Conservation (phyloP, 2,888 invertebrate species). For the Psococerastis gibbosa region DNA sequence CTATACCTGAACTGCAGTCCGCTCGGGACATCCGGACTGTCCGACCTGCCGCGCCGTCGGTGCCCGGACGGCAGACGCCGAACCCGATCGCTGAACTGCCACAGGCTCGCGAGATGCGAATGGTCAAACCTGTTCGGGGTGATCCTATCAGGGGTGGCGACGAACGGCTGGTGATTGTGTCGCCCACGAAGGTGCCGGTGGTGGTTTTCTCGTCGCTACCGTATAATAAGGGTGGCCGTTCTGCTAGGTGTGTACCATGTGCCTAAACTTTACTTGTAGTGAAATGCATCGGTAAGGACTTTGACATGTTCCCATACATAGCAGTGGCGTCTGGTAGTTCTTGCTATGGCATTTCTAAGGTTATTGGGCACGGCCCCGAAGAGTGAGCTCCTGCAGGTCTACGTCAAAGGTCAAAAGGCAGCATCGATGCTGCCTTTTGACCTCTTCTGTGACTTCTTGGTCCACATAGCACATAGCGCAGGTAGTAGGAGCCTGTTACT, state of each 20-base stretch:
- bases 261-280: no score
- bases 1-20: neutral
- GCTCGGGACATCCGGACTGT: no score
- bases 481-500: no score
- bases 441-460: no score
- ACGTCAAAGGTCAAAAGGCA: no score
- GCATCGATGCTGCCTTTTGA: no score
- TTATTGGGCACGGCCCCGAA: no score
- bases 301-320: neutral
- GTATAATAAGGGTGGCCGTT: constrained; percentile 33
- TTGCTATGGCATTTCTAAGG: constrained; percentile 2
- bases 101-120: constrained; percentile 25
- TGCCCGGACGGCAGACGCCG: neutral
- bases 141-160: constrained; percentile 55
- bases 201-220: constrained; percentile 75
- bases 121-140: constrained; percentile 34
- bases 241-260: constrained; percentile 18
- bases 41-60: no score
- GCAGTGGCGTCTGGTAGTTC: constrained; percentile 12
- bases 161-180: constrained; percentile 65
- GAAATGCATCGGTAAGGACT: no score
- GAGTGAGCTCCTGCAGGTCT: no score
- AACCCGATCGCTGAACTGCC: constrained; percentile 13
- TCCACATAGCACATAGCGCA: no score
- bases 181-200: constrained; percentile 60